These are phyloP conservation scores for Thunnus thynnus DNA, from an alignment of 2,113 vertebrate species.

Conservation along the genomic window DNA sequence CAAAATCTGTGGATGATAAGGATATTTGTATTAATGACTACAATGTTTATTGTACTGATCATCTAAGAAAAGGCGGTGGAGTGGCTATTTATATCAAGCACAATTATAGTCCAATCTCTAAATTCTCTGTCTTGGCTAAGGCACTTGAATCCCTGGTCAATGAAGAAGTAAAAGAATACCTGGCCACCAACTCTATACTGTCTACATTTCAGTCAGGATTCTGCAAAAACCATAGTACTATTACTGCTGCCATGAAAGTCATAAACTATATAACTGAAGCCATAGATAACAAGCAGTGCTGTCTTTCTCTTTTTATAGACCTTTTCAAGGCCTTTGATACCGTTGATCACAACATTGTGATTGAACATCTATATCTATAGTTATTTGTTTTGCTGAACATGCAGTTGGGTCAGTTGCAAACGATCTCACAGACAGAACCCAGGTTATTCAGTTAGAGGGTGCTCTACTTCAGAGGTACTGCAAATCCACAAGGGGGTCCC, in stretches of 20 bases:
- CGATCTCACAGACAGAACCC: too few species aligned
- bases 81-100: neutral
- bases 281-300: neutral
- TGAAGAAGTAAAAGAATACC: neutral
- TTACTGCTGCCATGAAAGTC: neutral
- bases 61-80: neutral
- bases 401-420: too few species aligned
- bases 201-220: too few species aligned
- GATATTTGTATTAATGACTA: neutral
- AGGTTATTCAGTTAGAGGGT: too few species aligned
- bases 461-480: too few species aligned
- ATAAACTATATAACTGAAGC: neutral
- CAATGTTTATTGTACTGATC: neutral
- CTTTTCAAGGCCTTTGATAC: neutral
- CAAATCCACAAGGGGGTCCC: too few species aligned
- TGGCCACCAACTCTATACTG: neutral
- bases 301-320: neutral
- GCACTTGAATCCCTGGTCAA: too few species aligned
- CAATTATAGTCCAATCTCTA: neutral
- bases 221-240: too few species aligned
- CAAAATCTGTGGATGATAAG: neutral
- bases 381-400: too few species aligned
- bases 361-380: too few species aligned
- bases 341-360: too few species aligned
- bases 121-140: neutral